Conservation (phyloP, 2,888 invertebrate species). For the Hemaris fuciformis region DNA sequence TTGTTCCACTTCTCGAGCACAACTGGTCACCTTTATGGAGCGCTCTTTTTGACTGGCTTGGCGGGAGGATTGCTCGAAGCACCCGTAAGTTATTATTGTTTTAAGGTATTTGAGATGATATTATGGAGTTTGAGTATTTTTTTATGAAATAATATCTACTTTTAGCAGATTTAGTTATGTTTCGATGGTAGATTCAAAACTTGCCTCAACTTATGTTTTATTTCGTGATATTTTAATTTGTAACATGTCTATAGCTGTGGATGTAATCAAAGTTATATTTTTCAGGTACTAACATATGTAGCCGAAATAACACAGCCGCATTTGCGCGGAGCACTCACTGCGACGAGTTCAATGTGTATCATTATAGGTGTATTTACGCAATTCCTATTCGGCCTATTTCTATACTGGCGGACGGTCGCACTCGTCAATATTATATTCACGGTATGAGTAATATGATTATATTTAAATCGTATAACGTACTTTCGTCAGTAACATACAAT, state of each 20-base stretch:
- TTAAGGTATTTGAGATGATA: no score
- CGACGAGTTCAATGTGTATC: slow-evolving; percentile 88
- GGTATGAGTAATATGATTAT: slow-evolving; percentile 36
- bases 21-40: slow-evolving; percentile 85
- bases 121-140: no score
- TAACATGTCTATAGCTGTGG: neutral
- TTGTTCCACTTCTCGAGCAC: slow-evolving; percentile 85
- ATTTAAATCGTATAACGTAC: no score
- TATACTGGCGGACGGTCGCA: slow-evolving; percentile 87
- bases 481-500: no score
- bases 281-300: slow-evolving; percentile 89
- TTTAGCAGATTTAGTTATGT: no score
- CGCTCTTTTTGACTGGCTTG: slow-evolving; percentile 86
- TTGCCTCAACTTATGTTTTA: no score
- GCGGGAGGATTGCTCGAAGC: slow-evolving; percentile 91
- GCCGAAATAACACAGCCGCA: slow-evolving; percentile 92
- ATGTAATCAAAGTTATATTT: neutral
- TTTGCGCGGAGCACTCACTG: slow-evolving; percentile 87
- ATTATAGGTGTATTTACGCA: slow-evolving; percentile 89
- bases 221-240: neutral
- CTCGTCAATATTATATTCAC: slow-evolving; percentile 85
- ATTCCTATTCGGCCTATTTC: slow-evolving; percentile 86
- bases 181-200: no score
- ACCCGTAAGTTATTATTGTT: slow-evolving; percentile 75
- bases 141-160: no score